Evolutionary conservation across 2,113 vertebrate species (phyloP), one percentile per base, ranked within the genome.

Genomic region (Phoenicopterus ruber): DNA sequence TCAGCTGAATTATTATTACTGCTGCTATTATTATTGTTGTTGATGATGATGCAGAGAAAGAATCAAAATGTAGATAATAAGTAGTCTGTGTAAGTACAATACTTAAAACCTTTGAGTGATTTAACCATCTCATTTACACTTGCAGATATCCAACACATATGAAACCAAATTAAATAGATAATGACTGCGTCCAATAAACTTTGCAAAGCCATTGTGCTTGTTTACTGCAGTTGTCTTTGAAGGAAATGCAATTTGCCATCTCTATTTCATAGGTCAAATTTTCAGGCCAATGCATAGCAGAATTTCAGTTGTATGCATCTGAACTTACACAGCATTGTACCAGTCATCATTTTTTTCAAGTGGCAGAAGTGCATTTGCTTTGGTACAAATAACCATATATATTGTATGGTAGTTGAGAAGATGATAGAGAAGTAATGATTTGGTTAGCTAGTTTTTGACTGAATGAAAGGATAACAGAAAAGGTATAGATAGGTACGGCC

Each of bases 21-120:
- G 11, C 32, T 17, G 1, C 31, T 88, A 46, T 90, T 89, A 82
- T 50, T 74, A 29, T 62, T 90, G 17, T 62, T 82, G 36, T 11
- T 44, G n/a, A 57, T 26, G n/a, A 70, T 77, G 36, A 76, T 63
- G 76, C 59, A 90, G 67, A 89, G 47, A 72, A 92, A 67, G 34
- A 93, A 85, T 58, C 28, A 93, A 94, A 94, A 90, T 74, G n/a
- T n/a, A 38, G 73, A 78, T 77, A 70, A 63, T 42, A 89, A 90
- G 69, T 46, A 91, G 54, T 12, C 31, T 80, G 31, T 62, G 31
- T 57, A 79, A 84, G 21, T 76, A 59, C 31, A 76, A 38, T 57
- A 38, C 36, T 86, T 85, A 71, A 88, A 93, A 82, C 26, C 31
- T 83, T 36, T 52, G 38, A 94, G 65, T 74, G 38, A 66, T 95